These are phyloP conservation scores for Chinchilla lanigera DNA, from an alignment of 2,113 vertebrate species.

Conservation along the genomic window DNA sequence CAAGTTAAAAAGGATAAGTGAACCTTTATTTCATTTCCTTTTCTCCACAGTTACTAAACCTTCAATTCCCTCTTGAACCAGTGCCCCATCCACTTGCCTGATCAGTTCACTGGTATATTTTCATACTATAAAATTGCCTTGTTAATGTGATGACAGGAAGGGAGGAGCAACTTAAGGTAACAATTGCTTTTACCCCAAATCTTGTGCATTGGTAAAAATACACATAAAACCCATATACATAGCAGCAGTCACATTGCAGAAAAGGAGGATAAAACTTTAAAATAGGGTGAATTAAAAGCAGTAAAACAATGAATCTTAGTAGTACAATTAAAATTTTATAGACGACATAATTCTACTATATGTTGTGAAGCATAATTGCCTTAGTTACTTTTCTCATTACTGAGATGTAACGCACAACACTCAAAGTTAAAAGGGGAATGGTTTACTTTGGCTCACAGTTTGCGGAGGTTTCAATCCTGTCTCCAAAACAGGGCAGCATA, in stretches of 20 bases:
- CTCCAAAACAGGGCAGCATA: not conserved
- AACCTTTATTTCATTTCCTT: not conserved
- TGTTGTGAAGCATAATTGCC: not conserved
- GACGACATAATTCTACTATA: not conserved
- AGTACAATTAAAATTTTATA: not conserved
- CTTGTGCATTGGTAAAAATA: not conserved
- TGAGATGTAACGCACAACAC: not conserved
- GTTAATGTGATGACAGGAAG: not conserved
- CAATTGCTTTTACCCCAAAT: not conserved
- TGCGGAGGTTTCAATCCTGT: not conserved
- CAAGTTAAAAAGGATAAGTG: not conserved
- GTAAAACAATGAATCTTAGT: not conserved
- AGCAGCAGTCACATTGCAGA: not conserved
- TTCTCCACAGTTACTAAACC: not conserved
- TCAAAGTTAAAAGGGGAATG: not conserved
- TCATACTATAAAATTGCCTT: not conserved
- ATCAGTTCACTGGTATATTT: not conserved
- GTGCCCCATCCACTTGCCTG: not conserved
- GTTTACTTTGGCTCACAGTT: not conserved
- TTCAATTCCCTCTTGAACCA: not conserved
- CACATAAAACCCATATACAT: not conserved
- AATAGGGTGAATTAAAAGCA: not conserved
- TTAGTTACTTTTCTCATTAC: not conserved
- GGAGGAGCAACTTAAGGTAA: not conserved
- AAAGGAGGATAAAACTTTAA: not conserved